phyloP scores from a whole-genome alignment of 2,113 vertebrate genomes.

The Leptobrachium leishanense region DNA sequence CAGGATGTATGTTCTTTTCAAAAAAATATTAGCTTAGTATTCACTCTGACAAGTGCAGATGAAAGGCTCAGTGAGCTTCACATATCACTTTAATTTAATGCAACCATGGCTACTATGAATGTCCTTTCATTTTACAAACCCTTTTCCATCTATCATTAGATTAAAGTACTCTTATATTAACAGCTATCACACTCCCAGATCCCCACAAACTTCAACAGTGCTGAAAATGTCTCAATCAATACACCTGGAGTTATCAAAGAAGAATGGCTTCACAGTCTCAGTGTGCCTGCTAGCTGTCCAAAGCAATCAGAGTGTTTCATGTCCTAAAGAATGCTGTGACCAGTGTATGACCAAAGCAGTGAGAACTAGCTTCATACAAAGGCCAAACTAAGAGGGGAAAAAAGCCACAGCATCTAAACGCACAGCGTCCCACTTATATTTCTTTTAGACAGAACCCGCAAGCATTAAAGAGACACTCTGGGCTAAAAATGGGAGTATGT shows the following conservation, averaged over 20 bases:
- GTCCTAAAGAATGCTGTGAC: neutral
- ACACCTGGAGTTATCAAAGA: neutral
- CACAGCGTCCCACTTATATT: no score
- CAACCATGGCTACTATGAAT: slow-evolving; percentile 4
- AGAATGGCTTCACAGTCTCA: slow-evolving; percentile 22
- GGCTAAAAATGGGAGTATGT: no score
- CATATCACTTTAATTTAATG: slow-evolving; percentile 15
- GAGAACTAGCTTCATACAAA: no score
- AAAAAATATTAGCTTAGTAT: slow-evolving; percentile 31
- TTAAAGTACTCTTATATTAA: neutral
- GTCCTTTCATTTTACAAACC: slow-evolving; percentile 21
- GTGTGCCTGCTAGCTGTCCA: slow-evolving; percentile 4
- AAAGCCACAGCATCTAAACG: no score
- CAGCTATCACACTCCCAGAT: neutral
- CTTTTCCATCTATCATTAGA: slow-evolving; percentile 15
- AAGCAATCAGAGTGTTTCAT: slow-evolving; percentile 25
- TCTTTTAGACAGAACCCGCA: no score
- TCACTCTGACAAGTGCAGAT: slow-evolving; percentile 13
- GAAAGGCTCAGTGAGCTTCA: slow-evolving; percentile 19
- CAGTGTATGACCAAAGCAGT: neutral
- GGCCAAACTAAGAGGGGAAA: no score
- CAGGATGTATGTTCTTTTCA: neutral
- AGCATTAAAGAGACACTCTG: no score
- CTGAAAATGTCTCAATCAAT: slow-evolving; percentile 29
- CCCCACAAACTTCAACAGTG: neutral